phyloP scores from a whole-genome alignment of 1,140 invertebrate genomes.

The Lithobius niger region DNA sequence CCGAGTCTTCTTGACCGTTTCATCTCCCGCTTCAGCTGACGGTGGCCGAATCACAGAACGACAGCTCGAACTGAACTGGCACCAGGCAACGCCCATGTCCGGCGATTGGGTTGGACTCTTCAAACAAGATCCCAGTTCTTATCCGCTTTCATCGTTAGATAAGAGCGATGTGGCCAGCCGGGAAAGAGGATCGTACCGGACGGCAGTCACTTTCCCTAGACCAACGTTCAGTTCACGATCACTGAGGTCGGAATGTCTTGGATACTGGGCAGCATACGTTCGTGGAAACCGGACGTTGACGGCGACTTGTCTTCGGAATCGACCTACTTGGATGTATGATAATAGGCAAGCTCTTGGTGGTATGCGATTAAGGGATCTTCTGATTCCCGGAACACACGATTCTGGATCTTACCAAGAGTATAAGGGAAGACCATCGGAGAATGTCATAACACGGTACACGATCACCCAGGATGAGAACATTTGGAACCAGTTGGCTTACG shows the following conservation, averaged over 20 bases:
- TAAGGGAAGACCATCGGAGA: slow-evolving; percentile 27
- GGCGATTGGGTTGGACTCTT: slow-evolving; percentile 19
- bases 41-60: slow-evolving; percentile 11
- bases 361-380: slow-evolving; percentile 36
- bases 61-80: slow-evolving; percentile 22
- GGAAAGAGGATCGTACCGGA: slow-evolving; percentile 13
- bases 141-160: slow-evolving; percentile 5
- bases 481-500: slow-evolving; percentile 7
- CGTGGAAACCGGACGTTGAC: slow-evolving; percentile 17
- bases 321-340: slow-evolving; percentile 46
- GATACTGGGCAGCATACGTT: slow-evolving; percentile 27
- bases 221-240: slow-evolving; percentile 10
- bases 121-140: slow-evolving; percentile 11
- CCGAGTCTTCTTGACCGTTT: slow-evolving; percentile 18
- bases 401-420: slow-evolving; percentile 42
- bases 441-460: slow-evolving; percentile 34
- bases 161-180: neutral
- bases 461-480: slow-evolving; percentile 39
- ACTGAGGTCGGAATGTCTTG: slow-evolving; percentile 21
- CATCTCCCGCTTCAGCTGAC: slow-evolving; percentile 12
- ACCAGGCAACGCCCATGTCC: neutral
- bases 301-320: slow-evolving; percentile 33
- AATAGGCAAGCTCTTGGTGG: slow-evolving; percentile 29
- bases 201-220: slow-evolving; percentile 15
- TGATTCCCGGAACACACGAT: slow-evolving; percentile 49